Evolutionary conservation across 2,113 vertebrate genomes (phyloP).

Genomic region (Acanthochromis polyacanthus): DNA sequence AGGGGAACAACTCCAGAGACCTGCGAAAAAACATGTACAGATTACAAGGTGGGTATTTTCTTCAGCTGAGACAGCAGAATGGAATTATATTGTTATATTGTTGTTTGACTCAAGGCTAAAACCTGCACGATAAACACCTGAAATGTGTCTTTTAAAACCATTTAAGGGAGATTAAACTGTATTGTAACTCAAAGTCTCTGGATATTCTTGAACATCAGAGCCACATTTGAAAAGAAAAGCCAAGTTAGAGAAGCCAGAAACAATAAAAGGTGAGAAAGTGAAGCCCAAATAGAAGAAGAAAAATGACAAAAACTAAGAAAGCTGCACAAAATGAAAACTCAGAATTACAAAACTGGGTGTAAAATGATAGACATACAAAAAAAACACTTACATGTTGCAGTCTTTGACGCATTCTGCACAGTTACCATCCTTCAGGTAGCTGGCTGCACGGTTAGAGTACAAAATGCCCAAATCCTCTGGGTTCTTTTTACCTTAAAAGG

Average conservation of each 20-base stretch:
- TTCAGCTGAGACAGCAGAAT: too few relatives aligned
- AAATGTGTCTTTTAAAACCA: too few relatives aligned
- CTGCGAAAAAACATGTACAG: slow-evolving; percentile 26
- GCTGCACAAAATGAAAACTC: too few relatives aligned
- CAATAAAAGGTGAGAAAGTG: too few relatives aligned
- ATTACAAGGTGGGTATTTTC: not conserved
- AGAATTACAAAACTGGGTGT: not conserved
- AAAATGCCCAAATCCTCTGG: slow-evolving; percentile 89
- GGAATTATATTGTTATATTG: too few relatives aligned
- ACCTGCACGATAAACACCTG: too few relatives aligned
- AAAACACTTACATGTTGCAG: slow-evolving; percentile 85
- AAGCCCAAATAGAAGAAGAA: not conserved
- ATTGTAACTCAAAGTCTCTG: too few relatives aligned
- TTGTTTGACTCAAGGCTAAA: too few relatives aligned
- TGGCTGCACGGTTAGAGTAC: slow-evolving; percentile 92
- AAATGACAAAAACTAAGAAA: not conserved
- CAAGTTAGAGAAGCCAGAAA: too few relatives aligned
- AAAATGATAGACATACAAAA: not conserved
- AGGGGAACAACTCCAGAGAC: slow-evolving; percentile 87
- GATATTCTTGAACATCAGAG: too few relatives aligned
- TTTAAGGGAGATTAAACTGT: too few relatives aligned
- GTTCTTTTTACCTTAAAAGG: slow-evolving; percentile 77
- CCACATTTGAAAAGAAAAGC: not conserved
- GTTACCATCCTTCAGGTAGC: slow-evolving; percentile 92
- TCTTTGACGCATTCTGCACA: slow-evolving; percentile 92